Conservation (phyloP, 2,113 vertebrate species). For the Ginglymostoma cirratum region DNA sequence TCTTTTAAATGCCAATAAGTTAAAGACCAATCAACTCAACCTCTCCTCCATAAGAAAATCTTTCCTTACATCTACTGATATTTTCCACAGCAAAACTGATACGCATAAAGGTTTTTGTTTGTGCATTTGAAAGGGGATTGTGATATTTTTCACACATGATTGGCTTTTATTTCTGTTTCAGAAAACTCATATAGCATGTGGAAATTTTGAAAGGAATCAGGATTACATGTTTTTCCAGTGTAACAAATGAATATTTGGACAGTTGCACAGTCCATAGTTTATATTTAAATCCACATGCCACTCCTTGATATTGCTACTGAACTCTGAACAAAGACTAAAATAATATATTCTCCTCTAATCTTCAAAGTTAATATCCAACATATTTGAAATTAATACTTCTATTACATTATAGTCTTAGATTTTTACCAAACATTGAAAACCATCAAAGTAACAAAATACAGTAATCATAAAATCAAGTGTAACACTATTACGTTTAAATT, state of each 20-base stretch:
- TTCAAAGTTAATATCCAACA: neutral
- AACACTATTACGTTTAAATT: neutral
- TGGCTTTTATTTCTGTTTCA: neutral
- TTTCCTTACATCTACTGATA: neutral
- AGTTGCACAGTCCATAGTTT: neutral
- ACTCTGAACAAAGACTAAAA: neutral
- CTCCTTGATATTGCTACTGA: neutral
- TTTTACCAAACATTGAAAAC: neutral
- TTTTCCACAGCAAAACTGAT: neutral
- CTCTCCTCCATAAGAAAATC: too few relatives aligned
- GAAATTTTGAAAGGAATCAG: neutral
- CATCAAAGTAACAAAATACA: neutral
- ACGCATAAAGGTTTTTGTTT: neutral
- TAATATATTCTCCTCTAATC: neutral
- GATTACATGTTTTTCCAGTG: neutral
- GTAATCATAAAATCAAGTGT: neutral
- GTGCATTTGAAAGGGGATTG: neutral
- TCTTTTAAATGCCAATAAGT: too few relatives aligned
- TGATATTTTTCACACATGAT: neutral
- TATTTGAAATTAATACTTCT: neutral
- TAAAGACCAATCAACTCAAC: too few relatives aligned
- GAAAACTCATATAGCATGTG: neutral
- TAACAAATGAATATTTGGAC: neutral
- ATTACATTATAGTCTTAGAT: neutral
- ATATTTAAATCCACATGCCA: neutral